These are phyloP conservation scores for Dendrolimus pini DNA, from an alignment of 2,888 invertebrate species.

Conservation along the genomic window DNA sequence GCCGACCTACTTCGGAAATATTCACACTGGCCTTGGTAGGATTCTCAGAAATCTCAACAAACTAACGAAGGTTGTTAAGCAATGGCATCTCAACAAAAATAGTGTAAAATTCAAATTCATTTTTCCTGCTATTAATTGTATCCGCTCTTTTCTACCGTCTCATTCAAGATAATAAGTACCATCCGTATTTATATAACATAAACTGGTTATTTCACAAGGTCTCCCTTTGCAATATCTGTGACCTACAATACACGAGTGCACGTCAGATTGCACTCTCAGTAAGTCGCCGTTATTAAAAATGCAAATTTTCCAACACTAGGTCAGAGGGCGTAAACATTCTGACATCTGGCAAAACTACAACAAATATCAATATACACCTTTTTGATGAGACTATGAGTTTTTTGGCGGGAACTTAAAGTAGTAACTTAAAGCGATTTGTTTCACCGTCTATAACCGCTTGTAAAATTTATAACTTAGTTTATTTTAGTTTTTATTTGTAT, in stretches of 20 bases:
- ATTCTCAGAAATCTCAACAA: slow-evolving; percentile 38
- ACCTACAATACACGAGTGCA: slow-evolving; percentile 46
- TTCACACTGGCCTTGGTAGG: slow-evolving; percentile 39
- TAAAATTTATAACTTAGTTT: no score
- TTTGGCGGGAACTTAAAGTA: no score
- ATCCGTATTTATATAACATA: slow-evolving; percentile 37
- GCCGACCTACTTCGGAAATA: slow-evolving; percentile 47
- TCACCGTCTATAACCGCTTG: no score
- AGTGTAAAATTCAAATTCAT: background rate
- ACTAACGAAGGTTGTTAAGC: slow-evolving; percentile 19
- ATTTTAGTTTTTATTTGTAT: no score
- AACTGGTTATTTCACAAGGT: slow-evolving; percentile 53
- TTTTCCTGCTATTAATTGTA: slow-evolving; percentile 4
- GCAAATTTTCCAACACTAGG: slow-evolving; percentile 43
- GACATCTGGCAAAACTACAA: slow-evolving; percentile 36
- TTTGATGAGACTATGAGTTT: slow-evolving; percentile 6
- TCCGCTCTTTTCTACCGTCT: slow-evolving; percentile 10
- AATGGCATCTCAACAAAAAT: slow-evolving; percentile 12
- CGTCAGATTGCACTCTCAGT: slow-evolving; percentile 36
- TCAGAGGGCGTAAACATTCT: slow-evolving; percentile 52
- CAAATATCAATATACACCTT: slow-evolving; percentile 45
- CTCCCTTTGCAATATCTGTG: slow-evolving; percentile 51
- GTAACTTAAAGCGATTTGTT: no score
- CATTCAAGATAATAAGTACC: slow-evolving; percentile 20
- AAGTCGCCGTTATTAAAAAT: slow-evolving; percentile 35